Conservation (phyloP, 2,113 vertebrate species). For the Tympanuchus pallidicinctus region DNA sequence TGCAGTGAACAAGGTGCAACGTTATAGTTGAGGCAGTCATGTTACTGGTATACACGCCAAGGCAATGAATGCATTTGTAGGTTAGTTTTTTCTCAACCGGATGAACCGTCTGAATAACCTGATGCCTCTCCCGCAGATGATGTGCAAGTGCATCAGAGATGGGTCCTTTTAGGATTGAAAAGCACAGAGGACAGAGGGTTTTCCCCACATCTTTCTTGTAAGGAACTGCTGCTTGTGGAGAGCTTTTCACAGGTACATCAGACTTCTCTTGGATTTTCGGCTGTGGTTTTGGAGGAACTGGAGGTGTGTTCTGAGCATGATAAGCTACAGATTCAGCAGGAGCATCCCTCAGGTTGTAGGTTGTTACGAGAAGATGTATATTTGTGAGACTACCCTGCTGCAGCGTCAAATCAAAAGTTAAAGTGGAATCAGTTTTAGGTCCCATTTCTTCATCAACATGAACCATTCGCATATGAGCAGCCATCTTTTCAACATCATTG, state of each 20-base stretch:
- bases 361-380: conserved; percentile 95
- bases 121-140: conserved; percentile 94
- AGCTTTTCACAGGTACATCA: conserved; percentile 81
- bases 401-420: conserved; percentile 96
- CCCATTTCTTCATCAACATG: conserved; percentile 93
- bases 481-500: conserved; percentile 99
- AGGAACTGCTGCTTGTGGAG: conserved; percentile 90
- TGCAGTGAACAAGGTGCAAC: conserved; percentile 94
- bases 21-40: conserved; percentile 99
- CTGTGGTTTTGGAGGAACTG: conserved; percentile 84
- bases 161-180: conserved; percentile 97
- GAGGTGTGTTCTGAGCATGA: conserved; percentile 90
- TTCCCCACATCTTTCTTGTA: conserved; percentile 98
- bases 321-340: conserved; percentile 95
- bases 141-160: conserved; percentile 96
- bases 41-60: conserved; percentile 98
- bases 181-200: conserved; percentile 96
- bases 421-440: conserved; percentile 93
- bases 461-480: conserved; percentile 93
- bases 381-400: conserved; percentile 98
- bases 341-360: conserved; percentile 95
- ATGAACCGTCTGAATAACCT: conserved; percentile 97
- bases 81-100: conserved; percentile 98
- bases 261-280: conserved; percentile 86
- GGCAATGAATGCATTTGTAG: conserved; percentile 98